Evolutionary conservation across 2,888 invertebrate genomes (phyloP).

Genomic region (Acleris laterana): DNA sequence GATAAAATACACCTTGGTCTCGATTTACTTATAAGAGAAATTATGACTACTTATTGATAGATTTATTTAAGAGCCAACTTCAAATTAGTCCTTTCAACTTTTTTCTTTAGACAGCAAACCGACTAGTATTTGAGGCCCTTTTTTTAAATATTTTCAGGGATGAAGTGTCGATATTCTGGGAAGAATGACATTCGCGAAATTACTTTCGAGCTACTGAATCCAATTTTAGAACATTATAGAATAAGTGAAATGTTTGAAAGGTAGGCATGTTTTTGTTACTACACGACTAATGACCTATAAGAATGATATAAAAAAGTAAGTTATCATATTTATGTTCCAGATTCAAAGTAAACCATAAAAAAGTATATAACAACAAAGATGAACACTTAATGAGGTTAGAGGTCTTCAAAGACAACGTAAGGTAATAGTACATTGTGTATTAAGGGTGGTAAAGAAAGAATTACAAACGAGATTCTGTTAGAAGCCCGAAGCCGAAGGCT

Average conservation of each 20-base stretch:
- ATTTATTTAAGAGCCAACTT: too few relatives aligned
- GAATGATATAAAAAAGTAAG: background rate
- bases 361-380: constrained; percentile 22
- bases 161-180: background rate
- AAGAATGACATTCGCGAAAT: constrained; percentile 21
- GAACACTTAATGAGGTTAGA: constrained; percentile 36
- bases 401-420: constrained; percentile 39
- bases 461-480: too few relatives aligned
- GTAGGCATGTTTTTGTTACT: constrained; percentile 13
- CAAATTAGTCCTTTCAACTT: too few relatives aligned
- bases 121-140: too few relatives aligned
- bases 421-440: too few relatives aligned
- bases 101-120: too few relatives aligned
- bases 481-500: too few relatives aligned
- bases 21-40: too few relatives aligned
- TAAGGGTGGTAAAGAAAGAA: too few relatives aligned
- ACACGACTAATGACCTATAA: too few relatives aligned
- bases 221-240: constrained; percentile 25
- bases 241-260: constrained; percentile 32
- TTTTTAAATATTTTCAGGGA: constrained; percentile 18
- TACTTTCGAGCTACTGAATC: constrained; percentile 29
- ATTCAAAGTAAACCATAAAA: constrained; percentile 37
- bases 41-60: too few relatives aligned
- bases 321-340: constrained; percentile 24
- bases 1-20: too few relatives aligned